A percentile compares a stretch with the other conserved stretches of the same genome.
These are phyloP conservation scores for Parasteatoda tepidariorum DNA, from an alignment of 1,140 invertebrate species.

Conservation along the genomic window DNA sequence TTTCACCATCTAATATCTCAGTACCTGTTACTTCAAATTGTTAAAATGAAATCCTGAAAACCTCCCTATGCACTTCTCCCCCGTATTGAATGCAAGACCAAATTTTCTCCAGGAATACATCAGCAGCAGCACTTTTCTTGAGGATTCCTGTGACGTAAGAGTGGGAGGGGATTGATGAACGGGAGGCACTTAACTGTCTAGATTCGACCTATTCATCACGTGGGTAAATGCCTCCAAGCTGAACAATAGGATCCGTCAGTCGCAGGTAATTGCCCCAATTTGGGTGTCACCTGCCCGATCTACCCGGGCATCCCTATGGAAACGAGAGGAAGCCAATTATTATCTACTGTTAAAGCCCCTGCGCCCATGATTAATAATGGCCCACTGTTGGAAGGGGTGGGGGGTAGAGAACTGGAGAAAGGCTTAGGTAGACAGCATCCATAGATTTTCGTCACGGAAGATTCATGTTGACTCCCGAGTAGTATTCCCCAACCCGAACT, in stretches of 20 bases:
- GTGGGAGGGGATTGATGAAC: constrained; percentile 43
- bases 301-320: constrained; percentile 42
- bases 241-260: constrained; percentile 59
- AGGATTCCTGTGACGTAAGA: constrained; percentile 26
- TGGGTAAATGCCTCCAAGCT: constrained; percentile 48
- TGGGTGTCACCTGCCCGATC: constrained; percentile 56
- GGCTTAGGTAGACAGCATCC: constrained; percentile 53
- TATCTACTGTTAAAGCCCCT: constrained; percentile 54
- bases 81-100: too few species aligned
- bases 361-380: constrained; percentile 52
- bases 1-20: too few species aligned
- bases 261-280: constrained; percentile 59
- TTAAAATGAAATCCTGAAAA: too few species aligned
- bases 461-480: constrained; percentile 51
- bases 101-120: too few species aligned
- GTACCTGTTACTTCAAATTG: too few species aligned
- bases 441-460: constrained; percentile 54
- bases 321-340: constrained; percentile 60
- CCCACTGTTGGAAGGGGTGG: background rate
- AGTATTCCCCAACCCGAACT: background rate
- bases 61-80: too few species aligned
- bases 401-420: background rate
- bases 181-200: constrained; percentile 53
- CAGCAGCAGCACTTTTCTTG: too few species aligned
- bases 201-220: constrained; percentile 56